These are phyloP conservation scores for Tyrophagus putrescentiae DNA, from an alignment of 1,140 invertebrate species.

Conservation along the genomic window DNA sequence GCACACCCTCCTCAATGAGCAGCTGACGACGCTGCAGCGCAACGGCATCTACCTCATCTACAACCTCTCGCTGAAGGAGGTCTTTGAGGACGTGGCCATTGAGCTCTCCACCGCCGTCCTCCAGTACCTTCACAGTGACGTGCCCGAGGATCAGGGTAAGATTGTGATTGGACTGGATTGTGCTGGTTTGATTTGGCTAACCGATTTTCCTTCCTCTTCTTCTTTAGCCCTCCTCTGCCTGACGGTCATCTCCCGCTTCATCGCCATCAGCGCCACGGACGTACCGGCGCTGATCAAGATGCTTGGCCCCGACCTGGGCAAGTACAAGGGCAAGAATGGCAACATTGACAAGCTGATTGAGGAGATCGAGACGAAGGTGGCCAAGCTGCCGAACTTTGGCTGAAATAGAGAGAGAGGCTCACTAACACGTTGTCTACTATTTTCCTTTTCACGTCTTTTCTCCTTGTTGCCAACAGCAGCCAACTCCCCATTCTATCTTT, in stretches of 20 bases:
- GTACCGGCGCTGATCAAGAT: constrained; percentile 66
- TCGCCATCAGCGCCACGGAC: constrained; percentile 57
- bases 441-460: too few species aligned
- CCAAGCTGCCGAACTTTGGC: neutral
- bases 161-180: neutral
- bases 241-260: constrained; percentile 55
- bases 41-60: constrained; percentile 69
- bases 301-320: constrained; percentile 71
- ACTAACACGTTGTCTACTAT: too few species aligned
- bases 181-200: neutral
- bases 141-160: constrained; percentile 56
- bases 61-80: constrained; percentile 85
- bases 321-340: constrained; percentile 60
- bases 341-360: constrained; percentile 65
- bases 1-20: constrained; percentile 60
- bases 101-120: constrained; percentile 80
- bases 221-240: constrained; percentile 26
- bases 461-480: too few species aligned
- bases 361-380: constrained; percentile 29
- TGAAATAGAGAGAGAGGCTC: too few species aligned
- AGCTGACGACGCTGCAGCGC: constrained; percentile 49
- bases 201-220: neutral
- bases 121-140: constrained; percentile 64
- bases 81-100: constrained; percentile 77
- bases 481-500: too few species aligned